Conservation (phyloP, 2,797 vertebrate species). For the Falco berigora region DNA sequence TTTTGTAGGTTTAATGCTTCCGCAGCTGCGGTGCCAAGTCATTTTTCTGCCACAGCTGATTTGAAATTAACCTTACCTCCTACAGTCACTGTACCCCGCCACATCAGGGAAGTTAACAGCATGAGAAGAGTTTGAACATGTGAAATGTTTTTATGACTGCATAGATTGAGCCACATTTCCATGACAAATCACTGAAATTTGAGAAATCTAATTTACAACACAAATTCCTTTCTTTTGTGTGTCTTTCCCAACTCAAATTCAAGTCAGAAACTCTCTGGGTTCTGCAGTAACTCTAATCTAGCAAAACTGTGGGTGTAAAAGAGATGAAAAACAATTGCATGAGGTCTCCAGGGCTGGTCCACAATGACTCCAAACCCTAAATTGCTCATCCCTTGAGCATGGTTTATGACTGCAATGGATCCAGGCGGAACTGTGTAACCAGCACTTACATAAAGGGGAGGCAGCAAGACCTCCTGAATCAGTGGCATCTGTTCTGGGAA, state of each 20-base stretch:
- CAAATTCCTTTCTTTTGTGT: conserved; percentile 1
- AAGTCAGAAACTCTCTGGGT: neutral
- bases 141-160: conserved; percentile 17
- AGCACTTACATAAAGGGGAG: conserved; percentile 69
- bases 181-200: conserved; percentile 36
- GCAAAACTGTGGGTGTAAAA: conserved; percentile 29
- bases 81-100: neutral
- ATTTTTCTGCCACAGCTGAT: neutral
- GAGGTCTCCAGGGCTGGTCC: conserved; percentile 57
- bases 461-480: conserved; percentile 29
- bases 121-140: neutral
- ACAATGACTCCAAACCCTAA: conserved; percentile 59
- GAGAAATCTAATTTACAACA: conserved; percentile 39
- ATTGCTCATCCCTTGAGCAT: conserved; percentile 47
- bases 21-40: neutral
- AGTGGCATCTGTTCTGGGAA: conserved; percentile 63
- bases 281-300: conserved; percentile 11
- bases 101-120: neutral
- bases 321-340: conserved; percentile 47
- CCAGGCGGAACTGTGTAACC: conserved; percentile 40
- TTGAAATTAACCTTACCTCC: conserved; percentile 7
- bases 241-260: conserved; percentile 29
- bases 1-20: neutral
- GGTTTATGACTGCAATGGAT: conserved; percentile 54
- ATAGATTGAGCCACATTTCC: conserved; percentile 17